Evolutionary conservation across 2,888 invertebrate species (phyloP).

Genomic region (Patella caerulea): DNA sequence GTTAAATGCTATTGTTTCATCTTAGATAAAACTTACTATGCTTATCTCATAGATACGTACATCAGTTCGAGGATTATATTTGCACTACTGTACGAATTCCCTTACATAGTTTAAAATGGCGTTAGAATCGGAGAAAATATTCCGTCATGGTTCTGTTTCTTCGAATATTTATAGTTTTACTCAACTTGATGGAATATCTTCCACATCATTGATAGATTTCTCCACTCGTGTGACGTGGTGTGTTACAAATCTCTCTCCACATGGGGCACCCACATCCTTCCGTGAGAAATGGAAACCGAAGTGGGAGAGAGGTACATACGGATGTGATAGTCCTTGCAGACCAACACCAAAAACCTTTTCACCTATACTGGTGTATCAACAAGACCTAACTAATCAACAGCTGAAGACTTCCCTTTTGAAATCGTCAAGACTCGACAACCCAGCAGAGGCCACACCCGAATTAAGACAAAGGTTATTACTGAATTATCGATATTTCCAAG

Average conservation of each 20-base stretch:
- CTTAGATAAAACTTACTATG: neutral
- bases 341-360: slow-evolving; percentile 28
- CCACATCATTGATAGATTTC: slow-evolving; percentile 29
- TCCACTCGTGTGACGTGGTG: slow-evolving; percentile 26
- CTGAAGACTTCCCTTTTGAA: neutral
- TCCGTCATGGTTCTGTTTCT: slow-evolving; percentile 18
- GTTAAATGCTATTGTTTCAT: neutral
- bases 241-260: slow-evolving; percentile 8
- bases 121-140: slow-evolving; percentile 10
- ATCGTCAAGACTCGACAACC: neutral
- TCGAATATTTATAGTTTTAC: slow-evolving; percentile 22
- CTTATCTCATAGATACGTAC: neutral
- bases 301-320: neutral
- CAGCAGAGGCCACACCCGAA: neutral
- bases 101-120: neutral
- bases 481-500: neutral
- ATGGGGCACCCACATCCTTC: neutral
- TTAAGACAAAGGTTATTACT: neutral
- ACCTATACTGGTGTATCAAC: slow-evolving; percentile 30
- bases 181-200: slow-evolving; percentile 24
- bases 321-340: neutral
- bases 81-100: neutral
- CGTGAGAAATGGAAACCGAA: neutral
- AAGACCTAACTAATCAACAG: neutral
- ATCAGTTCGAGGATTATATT: no score